Evolutionary conservation across 2,113 vertebrate species (phyloP).

Genomic region (Coturnix japonica): DNA sequence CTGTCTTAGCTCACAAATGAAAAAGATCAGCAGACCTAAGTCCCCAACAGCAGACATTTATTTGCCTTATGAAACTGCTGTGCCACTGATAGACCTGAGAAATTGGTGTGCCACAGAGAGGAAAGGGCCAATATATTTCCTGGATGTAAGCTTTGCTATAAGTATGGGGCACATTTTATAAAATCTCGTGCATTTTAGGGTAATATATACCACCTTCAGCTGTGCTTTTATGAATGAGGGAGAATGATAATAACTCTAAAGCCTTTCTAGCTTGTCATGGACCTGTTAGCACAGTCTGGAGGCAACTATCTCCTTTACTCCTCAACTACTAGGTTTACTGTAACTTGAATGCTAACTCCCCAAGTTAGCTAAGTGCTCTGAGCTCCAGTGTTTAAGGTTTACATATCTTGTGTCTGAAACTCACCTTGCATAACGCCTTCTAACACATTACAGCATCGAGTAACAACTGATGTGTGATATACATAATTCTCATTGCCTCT

Average conservation of each 20-base stretch:
- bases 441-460: not conserved
- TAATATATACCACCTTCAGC: not conserved
- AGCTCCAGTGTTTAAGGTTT: not conserved
- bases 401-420: not conserved
- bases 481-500: not conserved
- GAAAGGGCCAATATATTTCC: constrained; percentile 20
- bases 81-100: constrained; percentile 29
- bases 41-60: constrained; percentile 16
- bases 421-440: not conserved
- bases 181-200: not conserved
- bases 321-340: not conserved
- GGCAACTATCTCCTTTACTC: not conserved
- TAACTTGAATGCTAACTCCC: not conserved
- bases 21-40: not conserved
- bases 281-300: constrained; percentile 2
- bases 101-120: constrained; percentile 23
- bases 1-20: constrained; percentile 23
- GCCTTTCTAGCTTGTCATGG: not conserved
- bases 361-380: not conserved
- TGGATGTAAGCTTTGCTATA: constrained; percentile 3
- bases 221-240: constrained; percentile 19
- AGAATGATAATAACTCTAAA: not conserved
- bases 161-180: not conserved
- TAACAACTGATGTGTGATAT: not conserved
- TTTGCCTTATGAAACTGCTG: not conserved